These are phyloP conservation scores for Phaetusa simplex DNA, from an alignment of 2,113 vertebrate genomes.

Conservation along the genomic window DNA sequence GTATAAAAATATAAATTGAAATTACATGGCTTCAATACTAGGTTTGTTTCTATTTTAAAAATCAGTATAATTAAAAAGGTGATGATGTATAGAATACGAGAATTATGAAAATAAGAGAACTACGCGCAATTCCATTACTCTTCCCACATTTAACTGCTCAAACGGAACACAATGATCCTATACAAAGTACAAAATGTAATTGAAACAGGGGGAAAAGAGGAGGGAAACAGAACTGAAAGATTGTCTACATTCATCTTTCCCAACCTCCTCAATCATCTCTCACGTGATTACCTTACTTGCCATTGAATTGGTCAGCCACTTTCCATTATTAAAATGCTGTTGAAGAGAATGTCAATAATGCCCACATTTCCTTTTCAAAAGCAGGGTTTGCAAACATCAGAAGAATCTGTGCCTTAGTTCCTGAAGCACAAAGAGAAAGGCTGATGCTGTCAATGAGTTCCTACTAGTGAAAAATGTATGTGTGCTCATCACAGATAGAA, in stretches of 20 bases:
- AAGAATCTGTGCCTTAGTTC: not conserved
- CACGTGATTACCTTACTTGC: not conserved
- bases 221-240: not conserved
- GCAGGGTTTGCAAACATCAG: not conserved
- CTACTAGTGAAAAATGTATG: not conserved
- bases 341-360: not conserved
- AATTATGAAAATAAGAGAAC: not conserved
- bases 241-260: not conserved
- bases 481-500: not conserved
- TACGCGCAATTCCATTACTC: not conserved
- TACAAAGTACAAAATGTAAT: not conserved
- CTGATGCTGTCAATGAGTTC: not conserved
- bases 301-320: not conserved
- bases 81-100: not conserved
- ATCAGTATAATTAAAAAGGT: not conserved
- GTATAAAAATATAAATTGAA: not conserved
- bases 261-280: not conserved
- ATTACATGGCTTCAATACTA: not conserved
- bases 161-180: not conserved
- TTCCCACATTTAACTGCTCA: not conserved
- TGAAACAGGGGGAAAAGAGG: not conserved
- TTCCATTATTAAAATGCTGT: not conserved
- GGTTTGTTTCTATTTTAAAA: not conserved
- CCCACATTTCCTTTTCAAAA: not conserved
- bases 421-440: not conserved